Conservation (phyloP, 2,113 vertebrate genomes). For the Gambusia affinis region DNA sequence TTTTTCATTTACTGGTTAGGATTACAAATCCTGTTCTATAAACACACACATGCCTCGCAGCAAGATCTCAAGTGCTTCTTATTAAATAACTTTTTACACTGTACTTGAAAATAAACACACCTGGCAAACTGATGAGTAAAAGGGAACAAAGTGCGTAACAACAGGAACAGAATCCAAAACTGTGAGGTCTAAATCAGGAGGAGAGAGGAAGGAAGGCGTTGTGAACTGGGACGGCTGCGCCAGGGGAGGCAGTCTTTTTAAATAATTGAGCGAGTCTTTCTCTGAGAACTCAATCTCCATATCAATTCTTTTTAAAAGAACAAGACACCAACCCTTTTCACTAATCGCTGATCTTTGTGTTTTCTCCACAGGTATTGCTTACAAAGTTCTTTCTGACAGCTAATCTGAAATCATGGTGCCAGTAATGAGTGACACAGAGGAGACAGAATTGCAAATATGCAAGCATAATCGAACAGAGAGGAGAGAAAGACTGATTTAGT, state of each 20-base stretch:
- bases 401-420: constrained; percentile 1
- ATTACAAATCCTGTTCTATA: not conserved
- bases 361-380: constrained; percentile 44
- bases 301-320: constrained; percentile 43
- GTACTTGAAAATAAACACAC: not conserved
- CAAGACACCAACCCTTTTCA: constrained; percentile 25
- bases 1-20: not conserved
- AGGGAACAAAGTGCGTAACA: not conserved
- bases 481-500: not conserved
- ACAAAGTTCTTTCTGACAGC: constrained; percentile 40
- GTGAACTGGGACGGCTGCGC: not conserved
- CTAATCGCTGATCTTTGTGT: constrained; percentile 62
- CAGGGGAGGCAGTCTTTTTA: constrained; percentile 18
- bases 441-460: constrained; percentile 6
- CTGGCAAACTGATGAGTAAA: not conserved
- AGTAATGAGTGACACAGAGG: constrained; percentile 2
- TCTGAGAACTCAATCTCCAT: constrained; percentile 36
- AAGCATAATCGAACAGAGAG: not conserved
- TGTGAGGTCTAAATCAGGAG: not conserved
- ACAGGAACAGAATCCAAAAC: not conserved
- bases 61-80: not conserved
- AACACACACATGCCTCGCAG: not conserved
- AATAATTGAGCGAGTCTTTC: constrained; percentile 56
- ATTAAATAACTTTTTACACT: not conserved
- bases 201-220: not conserved